Conservation (phyloP, 2,888 invertebrate species). For the Cataglyphis albicans region DNA sequence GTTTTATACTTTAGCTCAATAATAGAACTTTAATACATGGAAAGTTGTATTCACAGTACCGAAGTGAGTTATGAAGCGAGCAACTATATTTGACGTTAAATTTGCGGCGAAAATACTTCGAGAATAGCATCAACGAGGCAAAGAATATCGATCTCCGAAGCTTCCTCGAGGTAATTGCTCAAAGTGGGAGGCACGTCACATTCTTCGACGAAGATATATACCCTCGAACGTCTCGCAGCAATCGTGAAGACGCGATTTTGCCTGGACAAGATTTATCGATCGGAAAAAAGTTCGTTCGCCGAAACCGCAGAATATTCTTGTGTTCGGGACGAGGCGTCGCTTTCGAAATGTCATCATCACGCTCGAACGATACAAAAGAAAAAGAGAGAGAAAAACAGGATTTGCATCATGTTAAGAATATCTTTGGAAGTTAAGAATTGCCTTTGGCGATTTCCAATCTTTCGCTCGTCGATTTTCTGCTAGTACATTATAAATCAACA, state of each 20-base stretch:
- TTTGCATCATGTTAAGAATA: conserved; percentile 33
- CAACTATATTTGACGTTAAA: conserved; percentile 12
- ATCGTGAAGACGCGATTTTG: conserved; percentile 15
- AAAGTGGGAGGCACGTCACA: conserved; percentile 20
- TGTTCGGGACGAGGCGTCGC: not conserved
- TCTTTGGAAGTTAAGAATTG: not conserved
- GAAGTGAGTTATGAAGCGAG: conserved; percentile 5
- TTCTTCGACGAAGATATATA: conserved; percentile 35
- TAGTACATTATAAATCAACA: conserved; percentile 15
- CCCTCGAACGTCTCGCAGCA: conserved; percentile 14
- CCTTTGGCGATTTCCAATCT: conserved; percentile 63
- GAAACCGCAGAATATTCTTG: conserved; percentile 30
- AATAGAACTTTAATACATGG: conserved; percentile 8
- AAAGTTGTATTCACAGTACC: not conserved
- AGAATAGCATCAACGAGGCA: conserved; percentile 18
- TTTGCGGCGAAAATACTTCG: conserved; percentile 35
- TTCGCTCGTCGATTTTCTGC: conserved; percentile 36
- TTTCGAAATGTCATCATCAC: conserved; percentile 10
- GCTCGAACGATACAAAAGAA: conserved; percentile 51
- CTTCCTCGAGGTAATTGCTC: conserved; percentile 6
- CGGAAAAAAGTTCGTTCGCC: conserved; percentile 22
- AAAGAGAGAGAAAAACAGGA: conserved; percentile 25
- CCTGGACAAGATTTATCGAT: conserved; percentile 38
- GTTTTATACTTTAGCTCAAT: not conserved
- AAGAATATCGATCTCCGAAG: conserved; percentile 37